Conservation (phyloP, 2,888 invertebrate genomes). For the Chaitophorus viminalis region DNA sequence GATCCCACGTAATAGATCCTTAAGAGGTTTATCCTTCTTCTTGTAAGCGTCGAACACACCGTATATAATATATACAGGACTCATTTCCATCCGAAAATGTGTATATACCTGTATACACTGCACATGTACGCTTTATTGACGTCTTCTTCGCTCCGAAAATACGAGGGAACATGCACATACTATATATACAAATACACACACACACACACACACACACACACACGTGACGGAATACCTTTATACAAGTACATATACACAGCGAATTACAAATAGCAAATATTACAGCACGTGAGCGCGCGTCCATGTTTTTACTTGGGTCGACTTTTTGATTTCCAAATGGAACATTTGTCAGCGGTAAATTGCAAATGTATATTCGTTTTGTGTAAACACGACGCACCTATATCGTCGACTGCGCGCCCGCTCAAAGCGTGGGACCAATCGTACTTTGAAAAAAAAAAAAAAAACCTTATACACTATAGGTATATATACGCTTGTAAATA, state of each 20-base stretch:
- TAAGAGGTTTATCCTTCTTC: background rate
- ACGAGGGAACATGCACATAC: background rate
- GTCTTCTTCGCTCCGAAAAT: background rate
- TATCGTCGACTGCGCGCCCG: too few relatives aligned
- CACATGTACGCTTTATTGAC: background rate
- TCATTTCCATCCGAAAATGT: background rate
- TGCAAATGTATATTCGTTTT: background rate
- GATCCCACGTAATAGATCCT: background rate
- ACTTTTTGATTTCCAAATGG: conserved; percentile 9
- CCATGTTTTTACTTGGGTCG: background rate
- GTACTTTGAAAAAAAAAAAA: background rate
- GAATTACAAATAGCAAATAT: background rate
- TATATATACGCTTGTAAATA: background rate
- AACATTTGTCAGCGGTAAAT: background rate
- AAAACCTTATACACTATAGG: background rate
- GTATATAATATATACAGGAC: background rate
- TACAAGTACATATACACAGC: background rate
- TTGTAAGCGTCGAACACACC: background rate
- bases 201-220: too few relatives aligned
- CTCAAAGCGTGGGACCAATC: background rate
- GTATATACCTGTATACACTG: background rate
- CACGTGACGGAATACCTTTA: too few relatives aligned
- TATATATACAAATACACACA: background rate
- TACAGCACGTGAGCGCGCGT: background rate
- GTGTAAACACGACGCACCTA: background rate